phyloP scores from a whole-genome alignment of 2,113 vertebrate species.

The Jacana jacana region DNA sequence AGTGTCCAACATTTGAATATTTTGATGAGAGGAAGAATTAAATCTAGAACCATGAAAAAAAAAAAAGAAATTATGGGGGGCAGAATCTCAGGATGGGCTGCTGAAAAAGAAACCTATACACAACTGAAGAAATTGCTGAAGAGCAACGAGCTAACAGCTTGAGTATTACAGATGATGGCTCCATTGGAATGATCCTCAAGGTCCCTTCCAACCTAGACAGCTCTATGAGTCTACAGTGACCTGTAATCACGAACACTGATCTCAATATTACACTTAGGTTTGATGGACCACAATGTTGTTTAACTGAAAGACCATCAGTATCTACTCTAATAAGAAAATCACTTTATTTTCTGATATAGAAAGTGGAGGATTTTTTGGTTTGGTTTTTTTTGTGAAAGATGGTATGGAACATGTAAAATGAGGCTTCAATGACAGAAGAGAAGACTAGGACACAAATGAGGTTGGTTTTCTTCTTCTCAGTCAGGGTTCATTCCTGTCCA shows the following conservation, averaged over 20 bases:
- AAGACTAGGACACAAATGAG: not conserved
- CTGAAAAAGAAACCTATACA: not conserved
- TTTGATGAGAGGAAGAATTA: not conserved
- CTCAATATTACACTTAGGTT: not conserved
- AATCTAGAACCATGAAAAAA: not conserved
- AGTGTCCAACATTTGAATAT: not conserved
- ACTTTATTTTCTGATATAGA: not conserved
- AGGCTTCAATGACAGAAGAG: not conserved
- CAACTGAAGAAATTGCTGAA: not conserved
- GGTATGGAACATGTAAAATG: not conserved
- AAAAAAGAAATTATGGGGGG: not conserved
- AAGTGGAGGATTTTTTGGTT: not conserved
- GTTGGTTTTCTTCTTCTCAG: not conserved
- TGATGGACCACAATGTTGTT: not conserved
- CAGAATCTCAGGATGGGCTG: not conserved
- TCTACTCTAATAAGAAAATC: not conserved
- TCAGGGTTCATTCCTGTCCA: not conserved
- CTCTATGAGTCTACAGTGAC: no score
- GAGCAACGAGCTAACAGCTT: fast-evolving
- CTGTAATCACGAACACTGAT: fast-evolving
- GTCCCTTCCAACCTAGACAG: no score
- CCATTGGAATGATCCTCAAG: not conserved
- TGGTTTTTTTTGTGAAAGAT: not conserved
- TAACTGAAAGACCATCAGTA: not conserved
- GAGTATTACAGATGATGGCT: not conserved